Evolutionary conservation across 2,888 invertebrate species (phyloP), one percentile per base, ranked within the genome.

Genomic region (Latheticus oryzae): DNA sequence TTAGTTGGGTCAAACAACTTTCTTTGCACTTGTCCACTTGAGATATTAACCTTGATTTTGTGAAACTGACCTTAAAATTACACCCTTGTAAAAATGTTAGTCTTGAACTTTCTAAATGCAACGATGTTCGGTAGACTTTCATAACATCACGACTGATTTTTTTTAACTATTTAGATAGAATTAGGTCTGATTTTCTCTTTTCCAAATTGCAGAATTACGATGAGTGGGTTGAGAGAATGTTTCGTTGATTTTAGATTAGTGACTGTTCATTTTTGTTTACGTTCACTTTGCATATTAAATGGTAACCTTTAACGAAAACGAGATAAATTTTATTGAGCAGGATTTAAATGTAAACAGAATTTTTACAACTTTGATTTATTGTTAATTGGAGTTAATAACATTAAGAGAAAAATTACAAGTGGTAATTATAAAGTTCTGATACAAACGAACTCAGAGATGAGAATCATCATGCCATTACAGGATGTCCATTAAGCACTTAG

Each of bases 11-110:
- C 55, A 48, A 53, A 51, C 52, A 45, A 60, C 60, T 60, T 60
- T 60, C 60, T 56, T 52, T 28, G 43, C 38, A 37, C 38, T 59
- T 58, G 48, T 58, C 52, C 37, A 30, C 43, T 33, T 3, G 9
- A 40, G 30, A 40, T 38, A 32, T 53, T 57, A 47, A 33, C 61
- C 61, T 61, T 61, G 58, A 58, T 61, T 61, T 43, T 11, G 57
- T 50, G 58, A 58, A 60, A 60, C 43, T 57, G 60, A 60, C 57
- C 61, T 53, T 61, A 40, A 53, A 52, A 28, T 15, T 15, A 37
- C 26, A 55, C 28, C 35, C 37, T 48, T 32, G 35, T 33, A 42
- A 50, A 42, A 47, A 37, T 37, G 19, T 24, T 40, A 50, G 13
- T 16, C 33, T 57, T 50, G 58, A 48, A 54, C 58, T 58, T 58